Evolutionary conservation across 2,888 invertebrate species (phyloP).

Genomic region (Xylota segnis): DNA sequence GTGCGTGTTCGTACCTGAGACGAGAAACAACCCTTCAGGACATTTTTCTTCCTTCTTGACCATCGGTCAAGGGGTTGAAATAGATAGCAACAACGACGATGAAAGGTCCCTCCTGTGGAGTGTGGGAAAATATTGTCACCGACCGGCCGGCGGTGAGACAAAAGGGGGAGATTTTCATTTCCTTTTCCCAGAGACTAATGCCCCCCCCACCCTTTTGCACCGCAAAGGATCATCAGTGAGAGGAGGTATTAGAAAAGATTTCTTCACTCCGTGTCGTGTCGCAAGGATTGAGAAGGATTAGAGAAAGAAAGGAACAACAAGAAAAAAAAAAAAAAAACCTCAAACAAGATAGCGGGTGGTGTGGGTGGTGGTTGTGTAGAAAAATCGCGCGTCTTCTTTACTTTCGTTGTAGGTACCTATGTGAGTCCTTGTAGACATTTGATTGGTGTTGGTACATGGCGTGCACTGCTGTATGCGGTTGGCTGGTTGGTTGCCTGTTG

Average conservation of each 20-base stretch:
- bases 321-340: slow-evolving; percentile 4
- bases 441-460: slow-evolving; percentile 71
- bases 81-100: slow-evolving; percentile 8
- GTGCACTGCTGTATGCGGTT: slow-evolving; percentile 69
- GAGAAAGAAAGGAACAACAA: not conserved
- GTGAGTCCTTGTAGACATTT: slow-evolving; percentile 66
- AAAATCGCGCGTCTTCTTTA: slow-evolving; percentile 41
- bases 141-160: not conserved
- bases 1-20: not conserved
- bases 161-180: not conserved
- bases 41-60: slow-evolving; percentile 4
- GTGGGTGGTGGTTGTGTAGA: slow-evolving; percentile 1
- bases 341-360: slow-evolving; percentile 19
- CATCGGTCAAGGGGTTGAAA: slow-evolving; percentile 24
- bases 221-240: not conserved
- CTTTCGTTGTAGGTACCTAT: slow-evolving; percentile 29
- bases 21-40: slow-evolving; percentile 5
- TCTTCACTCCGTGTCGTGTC: not conserved
- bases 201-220: not conserved
- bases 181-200: not conserved
- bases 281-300: not conserved
- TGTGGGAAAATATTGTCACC: slow-evolving; percentile 24
- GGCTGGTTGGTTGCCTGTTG: slow-evolving; percentile 67
- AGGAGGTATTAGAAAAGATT: not conserved
- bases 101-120: not conserved